A percentile compares a stretch with the other conserved stretches of the same genome.
Conservation (phyloP, 2,113 vertebrate species). For the Arenaria interpres region DNA sequence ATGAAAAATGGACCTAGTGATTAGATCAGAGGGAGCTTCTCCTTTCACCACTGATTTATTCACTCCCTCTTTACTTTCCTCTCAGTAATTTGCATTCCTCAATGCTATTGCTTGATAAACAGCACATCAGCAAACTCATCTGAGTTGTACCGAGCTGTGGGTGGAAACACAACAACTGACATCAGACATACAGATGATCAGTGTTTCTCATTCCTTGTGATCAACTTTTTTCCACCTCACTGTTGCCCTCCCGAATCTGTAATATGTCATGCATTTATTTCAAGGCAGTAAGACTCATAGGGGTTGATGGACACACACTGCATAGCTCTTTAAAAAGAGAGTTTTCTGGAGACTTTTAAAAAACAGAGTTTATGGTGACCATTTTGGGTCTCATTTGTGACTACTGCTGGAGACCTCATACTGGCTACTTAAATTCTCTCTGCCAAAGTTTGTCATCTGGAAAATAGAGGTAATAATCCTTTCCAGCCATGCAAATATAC, state of each 20-base stretch:
- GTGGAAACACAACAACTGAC: not conserved
- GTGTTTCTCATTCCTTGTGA: not conserved
- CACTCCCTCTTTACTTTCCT: not conserved
- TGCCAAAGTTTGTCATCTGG: conserved; percentile 39
- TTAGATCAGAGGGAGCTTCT: not conserved
- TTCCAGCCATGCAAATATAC: not conserved
- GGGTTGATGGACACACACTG: not conserved
- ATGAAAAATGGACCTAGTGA: not conserved
- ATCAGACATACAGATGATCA: not conserved
- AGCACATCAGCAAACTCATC: not conserved
- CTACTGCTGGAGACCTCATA: not conserved
- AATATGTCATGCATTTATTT: not conserved
- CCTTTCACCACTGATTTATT: not conserved
- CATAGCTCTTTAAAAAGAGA: not conserved
- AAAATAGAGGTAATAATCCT: conserved; percentile 53
- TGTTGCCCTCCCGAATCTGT: not conserved
- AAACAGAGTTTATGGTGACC: not conserved
- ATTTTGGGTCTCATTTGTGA: not conserved
- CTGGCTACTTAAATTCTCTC: not conserved
- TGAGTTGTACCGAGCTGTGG: not conserved
- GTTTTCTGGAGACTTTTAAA: not conserved
- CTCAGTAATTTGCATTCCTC: conserved; percentile 1
- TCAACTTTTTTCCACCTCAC: not conserved
- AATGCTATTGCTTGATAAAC: not conserved
- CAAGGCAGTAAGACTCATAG: not conserved